Base-by-base conservation (phyloP, 2,797 vertebrate species). In the Danio albolineatus region DNA sequence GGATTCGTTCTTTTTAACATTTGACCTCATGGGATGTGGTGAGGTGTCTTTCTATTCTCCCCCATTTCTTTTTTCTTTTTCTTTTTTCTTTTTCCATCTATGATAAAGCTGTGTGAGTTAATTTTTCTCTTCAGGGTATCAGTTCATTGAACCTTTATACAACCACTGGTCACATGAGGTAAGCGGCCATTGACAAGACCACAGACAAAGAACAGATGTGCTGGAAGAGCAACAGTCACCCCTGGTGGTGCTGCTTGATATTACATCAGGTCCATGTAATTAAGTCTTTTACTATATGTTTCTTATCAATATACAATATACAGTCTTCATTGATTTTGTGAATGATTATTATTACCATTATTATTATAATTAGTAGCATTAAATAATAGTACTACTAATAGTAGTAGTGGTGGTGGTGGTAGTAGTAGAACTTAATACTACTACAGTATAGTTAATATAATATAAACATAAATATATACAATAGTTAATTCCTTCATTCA, bases 191-290 rank as follows among this genome's bases (percentile, higher is more conserved):
- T 69, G 44, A 70, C 59, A 16, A 53, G 39, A 12, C 41, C 49
- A 38, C 10, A 60, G 62, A 49, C 46, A 44, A 16, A 76, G 54
- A 69, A 17, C 41, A n/a, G 41, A 54, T 49, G 59, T 16, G 46
- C 48, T 39, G 13, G 54, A 21, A 74, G 77, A 66, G 41, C 80
- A 82, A 82, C 80, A 86, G 76, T 84, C 70, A 5, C 85, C 73
- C 85, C 85, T 84, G 70, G 51, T 80, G 85, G 70, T 66, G 6
- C 7, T 43, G 10, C 79, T 36, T 64, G 7, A 54, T 43, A 67
- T 41, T 16, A 4, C 51, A 66, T 7, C 10, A 43, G 4, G 13
- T 16, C 7, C 39, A 7, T 5, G 0, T 36, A 28, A 1, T 44
- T 1, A 38, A 36, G 7, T 43, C 8, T 43, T 56, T 53, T 51